Evolutionary conservation across 2,113 vertebrate species (phyloP).

Genomic region (Prochilodus magdalenae): DNA sequence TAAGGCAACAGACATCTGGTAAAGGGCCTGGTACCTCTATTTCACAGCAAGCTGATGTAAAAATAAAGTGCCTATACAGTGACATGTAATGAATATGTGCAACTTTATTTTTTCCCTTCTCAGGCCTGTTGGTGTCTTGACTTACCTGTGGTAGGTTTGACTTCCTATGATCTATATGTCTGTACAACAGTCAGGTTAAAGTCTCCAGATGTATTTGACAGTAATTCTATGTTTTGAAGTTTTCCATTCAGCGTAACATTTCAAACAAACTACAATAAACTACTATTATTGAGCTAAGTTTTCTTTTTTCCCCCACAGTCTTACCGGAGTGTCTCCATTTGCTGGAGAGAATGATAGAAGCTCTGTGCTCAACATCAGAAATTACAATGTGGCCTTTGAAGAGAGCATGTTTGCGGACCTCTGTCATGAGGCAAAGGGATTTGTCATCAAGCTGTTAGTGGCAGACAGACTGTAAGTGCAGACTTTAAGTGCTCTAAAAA

Average conservation of each 20-base stretch:
- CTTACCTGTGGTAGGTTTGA: slow-evolving; percentile 91
- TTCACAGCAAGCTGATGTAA: slow-evolving; percentile 26
- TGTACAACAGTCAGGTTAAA: neutral
- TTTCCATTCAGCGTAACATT: too few species aligned
- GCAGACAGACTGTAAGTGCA: slow-evolving; percentile 90
- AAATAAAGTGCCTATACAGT: slow-evolving; percentile 23
- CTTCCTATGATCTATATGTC: neutral
- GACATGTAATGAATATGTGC: slow-evolving; percentile 12
- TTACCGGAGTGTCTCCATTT: slow-evolving; percentile 94
- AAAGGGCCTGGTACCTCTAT: slow-evolving; percentile 36
- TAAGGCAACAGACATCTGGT: slow-evolving; percentile 94
- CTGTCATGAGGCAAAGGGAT: slow-evolving; percentile 90
- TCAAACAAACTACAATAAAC: neutral
- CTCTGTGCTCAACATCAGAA: slow-evolving; percentile 91
- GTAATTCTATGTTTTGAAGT: neutral
- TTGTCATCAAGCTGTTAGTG: slow-evolving; percentile 96
- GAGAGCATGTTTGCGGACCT: slow-evolving; percentile 92
- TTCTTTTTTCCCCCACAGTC: slow-evolving; percentile 71
- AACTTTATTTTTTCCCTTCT: slow-evolving; percentile 48
- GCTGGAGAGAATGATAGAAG: slow-evolving; percentile 94
- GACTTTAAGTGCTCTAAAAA: neutral
- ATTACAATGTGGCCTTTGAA: slow-evolving; percentile 95
- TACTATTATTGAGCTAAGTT: neutral
- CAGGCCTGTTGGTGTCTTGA: slow-evolving; percentile 91
- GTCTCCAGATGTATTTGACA: neutral